Conservation (phyloP, 2,113 vertebrate species). For the Neolamprologus toae region DNA sequence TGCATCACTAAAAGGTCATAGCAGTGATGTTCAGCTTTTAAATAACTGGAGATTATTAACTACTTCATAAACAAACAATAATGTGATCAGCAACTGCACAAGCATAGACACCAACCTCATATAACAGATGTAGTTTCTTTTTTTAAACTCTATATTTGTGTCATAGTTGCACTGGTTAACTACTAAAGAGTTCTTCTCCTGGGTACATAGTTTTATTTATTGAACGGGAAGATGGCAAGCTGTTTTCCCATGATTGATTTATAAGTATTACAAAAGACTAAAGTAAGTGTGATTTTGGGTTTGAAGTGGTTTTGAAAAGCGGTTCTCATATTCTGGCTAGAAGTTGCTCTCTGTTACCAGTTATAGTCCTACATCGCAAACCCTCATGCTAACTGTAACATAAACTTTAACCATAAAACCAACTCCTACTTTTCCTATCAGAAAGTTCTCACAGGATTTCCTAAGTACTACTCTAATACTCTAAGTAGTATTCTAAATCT, state of each 20-base stretch:
- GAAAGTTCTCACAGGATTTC: not conserved
- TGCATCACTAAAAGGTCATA: not conserved
- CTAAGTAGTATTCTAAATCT: not conserved
- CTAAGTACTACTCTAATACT: not conserved
- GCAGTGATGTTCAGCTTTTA: fast-evolving
- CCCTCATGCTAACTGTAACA: not conserved
- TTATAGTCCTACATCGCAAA: not conserved
- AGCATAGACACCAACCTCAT: not conserved
- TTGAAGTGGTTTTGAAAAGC: not conserved
- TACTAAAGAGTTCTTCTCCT: not conserved
- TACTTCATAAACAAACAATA: not conserved
- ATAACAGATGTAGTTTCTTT: not conserved
- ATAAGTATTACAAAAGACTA: not conserved
- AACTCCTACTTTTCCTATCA: fast-evolving
- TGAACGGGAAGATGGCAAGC: fast-evolving
- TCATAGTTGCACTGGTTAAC: not conserved
- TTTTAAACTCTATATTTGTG: not conserved
- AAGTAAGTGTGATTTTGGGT: not conserved
- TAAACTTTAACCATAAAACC: not conserved
- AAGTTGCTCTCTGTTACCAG: not conserved
- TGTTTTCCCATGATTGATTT: not conserved
- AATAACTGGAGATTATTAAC: not conserved
- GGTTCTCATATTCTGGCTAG: not conserved
- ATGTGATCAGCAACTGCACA: not conserved
- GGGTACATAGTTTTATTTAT: not conserved